Conservation (phyloP, 2,113 vertebrate genomes). For the Protobothrops mucrosquamatus region DNA sequence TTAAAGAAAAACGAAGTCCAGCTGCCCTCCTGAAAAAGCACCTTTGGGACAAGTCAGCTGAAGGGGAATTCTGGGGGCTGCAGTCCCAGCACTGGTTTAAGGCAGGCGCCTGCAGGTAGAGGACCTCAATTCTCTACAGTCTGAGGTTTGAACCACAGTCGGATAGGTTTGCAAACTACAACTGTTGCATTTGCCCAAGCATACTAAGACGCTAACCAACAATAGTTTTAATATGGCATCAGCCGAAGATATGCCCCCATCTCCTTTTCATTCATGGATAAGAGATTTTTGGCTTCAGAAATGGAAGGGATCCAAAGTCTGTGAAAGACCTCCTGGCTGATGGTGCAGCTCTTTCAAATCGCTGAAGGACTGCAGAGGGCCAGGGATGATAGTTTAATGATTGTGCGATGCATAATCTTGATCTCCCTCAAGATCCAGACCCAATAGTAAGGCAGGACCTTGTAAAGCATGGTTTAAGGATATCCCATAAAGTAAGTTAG, state of each 20-base stretch:
- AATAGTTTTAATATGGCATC: not conserved
- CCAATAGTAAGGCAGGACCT: not conserved
- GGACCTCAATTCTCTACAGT: not conserved
- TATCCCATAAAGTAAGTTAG: not conserved
- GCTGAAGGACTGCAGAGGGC: not conserved
- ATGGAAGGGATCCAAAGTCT: not conserved
- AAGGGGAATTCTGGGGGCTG: not conserved
- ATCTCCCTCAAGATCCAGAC: not conserved
- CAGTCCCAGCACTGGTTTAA: not conserved
- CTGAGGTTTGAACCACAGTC: not conserved
- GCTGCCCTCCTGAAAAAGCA: no score
- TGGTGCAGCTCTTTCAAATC: not conserved
- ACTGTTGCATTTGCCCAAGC: not conserved
- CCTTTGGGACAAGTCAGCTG: not conserved
- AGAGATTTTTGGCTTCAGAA: not conserved
- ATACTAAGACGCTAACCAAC: not conserved
- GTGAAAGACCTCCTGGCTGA: not conserved
- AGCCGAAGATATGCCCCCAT: not conserved
- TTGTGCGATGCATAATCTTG: not conserved
- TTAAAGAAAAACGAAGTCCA: no score
- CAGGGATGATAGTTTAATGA: not conserved
- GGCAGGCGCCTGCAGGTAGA: not conserved
- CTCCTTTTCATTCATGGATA: not conserved
- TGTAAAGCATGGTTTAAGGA: not conserved
- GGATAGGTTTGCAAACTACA: not conserved